These are phyloP conservation scores for Yasuhikotakia modesta DNA, from an alignment of 2,797 vertebrate genomes.

Conservation along the genomic window DNA sequence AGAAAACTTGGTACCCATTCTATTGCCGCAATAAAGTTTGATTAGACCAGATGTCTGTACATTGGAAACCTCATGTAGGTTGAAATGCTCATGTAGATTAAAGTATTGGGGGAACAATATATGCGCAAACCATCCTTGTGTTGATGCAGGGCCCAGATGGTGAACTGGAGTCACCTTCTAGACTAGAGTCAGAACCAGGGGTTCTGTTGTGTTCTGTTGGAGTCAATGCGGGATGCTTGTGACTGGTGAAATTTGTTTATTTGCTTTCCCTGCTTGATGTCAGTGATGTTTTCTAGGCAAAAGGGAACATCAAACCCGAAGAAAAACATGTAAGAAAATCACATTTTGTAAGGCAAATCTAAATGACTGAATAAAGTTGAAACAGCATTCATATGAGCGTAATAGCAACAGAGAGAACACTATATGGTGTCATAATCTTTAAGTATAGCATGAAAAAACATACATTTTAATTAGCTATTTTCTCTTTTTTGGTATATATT, in stretches of 20 bases:
- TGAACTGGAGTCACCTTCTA: constrained; percentile 14
- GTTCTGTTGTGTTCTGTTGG: constrained; percentile 10
- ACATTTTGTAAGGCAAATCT: too few species aligned
- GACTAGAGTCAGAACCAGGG: too few species aligned
- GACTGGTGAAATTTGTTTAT: constrained; percentile 49
- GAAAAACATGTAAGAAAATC: not conserved
- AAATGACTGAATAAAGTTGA: too few species aligned
- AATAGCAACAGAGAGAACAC: too few species aligned
- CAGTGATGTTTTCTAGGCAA: constrained; percentile 39
- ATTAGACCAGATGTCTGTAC: not conserved
- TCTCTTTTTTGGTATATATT: too few species aligned
- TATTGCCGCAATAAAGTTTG: not conserved
- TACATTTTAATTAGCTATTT: too few species aligned
- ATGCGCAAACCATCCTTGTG: not conserved
- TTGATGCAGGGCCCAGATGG: constrained; percentile 24
- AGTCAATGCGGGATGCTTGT: constrained; percentile 42
- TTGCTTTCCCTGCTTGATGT: constrained; percentile 38
- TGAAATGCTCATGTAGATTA: not conserved
- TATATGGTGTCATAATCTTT: too few species aligned
- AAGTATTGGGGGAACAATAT: not conserved
- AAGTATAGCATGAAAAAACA: too few species aligned
- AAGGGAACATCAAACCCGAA: constrained; percentile 41
- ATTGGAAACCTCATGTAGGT: not conserved
- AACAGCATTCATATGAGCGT: too few species aligned
- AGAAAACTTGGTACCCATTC: not conserved